Conservation (phyloP, 2,888 invertebrate genomes). For the Pherbina coryleti region DNA sequence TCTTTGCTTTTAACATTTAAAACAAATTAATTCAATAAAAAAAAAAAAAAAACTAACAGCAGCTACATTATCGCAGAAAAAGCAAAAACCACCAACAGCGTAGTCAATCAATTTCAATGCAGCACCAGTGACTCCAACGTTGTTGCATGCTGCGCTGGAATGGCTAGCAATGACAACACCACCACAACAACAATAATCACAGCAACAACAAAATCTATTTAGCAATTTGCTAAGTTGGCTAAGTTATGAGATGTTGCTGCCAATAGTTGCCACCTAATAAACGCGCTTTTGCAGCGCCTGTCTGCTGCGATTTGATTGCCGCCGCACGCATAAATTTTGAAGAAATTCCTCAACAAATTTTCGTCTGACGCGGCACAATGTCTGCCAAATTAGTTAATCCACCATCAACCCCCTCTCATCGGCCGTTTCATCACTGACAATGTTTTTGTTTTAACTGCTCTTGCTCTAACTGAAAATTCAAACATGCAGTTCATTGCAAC, state of each 20-base stretch:
- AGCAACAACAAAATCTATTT: neutral
- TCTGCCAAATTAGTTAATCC: neutral
- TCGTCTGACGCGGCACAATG: neutral
- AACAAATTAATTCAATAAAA: neutral
- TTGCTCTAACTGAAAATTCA: neutral
- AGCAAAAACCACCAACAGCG: neutral
- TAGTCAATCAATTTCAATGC: conserved; percentile 25
- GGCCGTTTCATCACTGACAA: neutral
- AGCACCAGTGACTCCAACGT: neutral
- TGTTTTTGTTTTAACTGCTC: neutral
- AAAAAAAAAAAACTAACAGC: neutral
- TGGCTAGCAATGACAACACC: neutral
- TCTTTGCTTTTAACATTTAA: neutral
- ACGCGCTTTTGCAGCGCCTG: neutral
- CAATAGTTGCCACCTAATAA: conserved; percentile 27
- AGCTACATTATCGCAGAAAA: too few species aligned
- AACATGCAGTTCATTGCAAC: neutral
- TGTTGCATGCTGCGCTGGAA: neutral
- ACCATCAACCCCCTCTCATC: neutral
- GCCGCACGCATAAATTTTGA: conserved; percentile 29
- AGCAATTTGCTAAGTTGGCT: conserved; percentile 45
- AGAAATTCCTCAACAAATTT: neutral
- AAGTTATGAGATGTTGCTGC: conserved; percentile 12
- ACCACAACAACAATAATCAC: neutral
- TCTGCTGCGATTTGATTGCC: neutral